These are phyloP conservation scores for Salminus brasiliensis DNA, from an alignment of 2,113 vertebrate species.

Conservation along the genomic window DNA sequence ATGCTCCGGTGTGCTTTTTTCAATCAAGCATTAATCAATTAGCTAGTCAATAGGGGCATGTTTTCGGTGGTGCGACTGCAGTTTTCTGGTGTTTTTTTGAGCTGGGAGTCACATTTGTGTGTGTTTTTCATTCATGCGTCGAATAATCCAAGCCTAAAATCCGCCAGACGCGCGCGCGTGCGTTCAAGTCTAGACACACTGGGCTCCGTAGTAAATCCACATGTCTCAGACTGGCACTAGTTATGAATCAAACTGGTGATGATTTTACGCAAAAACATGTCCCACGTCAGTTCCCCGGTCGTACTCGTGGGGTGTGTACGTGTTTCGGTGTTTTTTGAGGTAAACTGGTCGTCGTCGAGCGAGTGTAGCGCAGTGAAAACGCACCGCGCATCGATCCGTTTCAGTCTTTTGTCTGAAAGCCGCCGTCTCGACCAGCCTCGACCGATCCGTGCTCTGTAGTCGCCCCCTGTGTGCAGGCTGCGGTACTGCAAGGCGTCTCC, in stretches of 20 bases:
- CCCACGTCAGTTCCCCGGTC: not conserved
- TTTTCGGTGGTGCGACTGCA: no score
- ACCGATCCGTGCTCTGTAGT: constrained; percentile 46
- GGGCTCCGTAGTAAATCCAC: constrained; percentile 17
- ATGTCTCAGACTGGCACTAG: not conserved
- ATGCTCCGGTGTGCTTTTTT: constrained; percentile 3
- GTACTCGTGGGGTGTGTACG: not conserved
- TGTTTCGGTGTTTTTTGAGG: not conserved
- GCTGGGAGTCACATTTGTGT: not conserved
- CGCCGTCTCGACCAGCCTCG: constrained; percentile 38
- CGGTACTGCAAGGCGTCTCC: constrained; percentile 80
- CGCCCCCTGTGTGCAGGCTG: constrained; percentile 63
- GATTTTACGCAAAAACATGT: not conserved
- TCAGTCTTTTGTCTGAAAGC: constrained; percentile 64
- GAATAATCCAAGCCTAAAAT: not conserved
- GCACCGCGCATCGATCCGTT: constrained; percentile 52
- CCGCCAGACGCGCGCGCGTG: not conserved
- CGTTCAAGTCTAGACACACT: constrained; percentile 46
- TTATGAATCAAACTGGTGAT: not conserved
- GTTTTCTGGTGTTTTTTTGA: not conserved
- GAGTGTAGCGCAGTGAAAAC: constrained; percentile 27
- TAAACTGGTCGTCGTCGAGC: not conserved
- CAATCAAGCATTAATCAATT: no score
- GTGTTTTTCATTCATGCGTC: not conserved
- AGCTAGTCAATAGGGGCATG: no score